Evolutionary conservation across 2,888 invertebrate genomes (phyloP), one percentile per base, ranked within the genome.

Genomic region (Anoplius nigerrimus): DNA sequence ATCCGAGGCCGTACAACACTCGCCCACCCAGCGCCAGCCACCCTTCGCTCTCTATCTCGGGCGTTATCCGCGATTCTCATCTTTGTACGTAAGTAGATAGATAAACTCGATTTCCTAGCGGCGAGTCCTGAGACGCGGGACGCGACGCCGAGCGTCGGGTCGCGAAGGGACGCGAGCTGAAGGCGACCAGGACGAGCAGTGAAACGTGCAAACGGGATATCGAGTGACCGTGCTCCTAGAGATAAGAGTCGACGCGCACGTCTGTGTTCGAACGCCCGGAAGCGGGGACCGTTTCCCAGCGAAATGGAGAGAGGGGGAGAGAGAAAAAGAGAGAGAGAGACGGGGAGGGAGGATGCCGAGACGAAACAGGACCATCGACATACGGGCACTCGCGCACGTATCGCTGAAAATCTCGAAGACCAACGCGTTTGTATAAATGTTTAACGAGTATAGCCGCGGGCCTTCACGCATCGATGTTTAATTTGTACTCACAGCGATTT

Each of bases 61-160:
- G 56, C 53, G 58, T 61, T 64, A 45, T 16, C 24, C 72, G 34
- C 55, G 65, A 69, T 65, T 73, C 62, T 71, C 62, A 64, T 60
- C 74, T 72, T 72, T 68, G 68, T 71, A 77, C 70, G 77, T 69
- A 72, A 73, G 73, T 76, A 78, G 71, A 46, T 74, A 71, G 79
- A 64, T 60, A 76, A 76, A 74, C 75, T 71, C 72, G 72, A 74
- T 79, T 76, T 68, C 69, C 72, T 51, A 43, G 53, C 56, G 54
- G 52, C 48, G 70, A 62, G 18, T 46, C 56, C 61, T 56, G 53
- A 72, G 56, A 61, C 34, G 27, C 60, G 62, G 58, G n/a, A 34
- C 53, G 16, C 48, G 8, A 46, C 15, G 27, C 27, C 6, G 34
- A 34, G 4, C 34, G 34, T 11, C 11, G 43, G 42, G 34, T 21